Base-by-base conservation (phyloP, 2,113 vertebrate species). In the Plotosus lineatus region DNA sequence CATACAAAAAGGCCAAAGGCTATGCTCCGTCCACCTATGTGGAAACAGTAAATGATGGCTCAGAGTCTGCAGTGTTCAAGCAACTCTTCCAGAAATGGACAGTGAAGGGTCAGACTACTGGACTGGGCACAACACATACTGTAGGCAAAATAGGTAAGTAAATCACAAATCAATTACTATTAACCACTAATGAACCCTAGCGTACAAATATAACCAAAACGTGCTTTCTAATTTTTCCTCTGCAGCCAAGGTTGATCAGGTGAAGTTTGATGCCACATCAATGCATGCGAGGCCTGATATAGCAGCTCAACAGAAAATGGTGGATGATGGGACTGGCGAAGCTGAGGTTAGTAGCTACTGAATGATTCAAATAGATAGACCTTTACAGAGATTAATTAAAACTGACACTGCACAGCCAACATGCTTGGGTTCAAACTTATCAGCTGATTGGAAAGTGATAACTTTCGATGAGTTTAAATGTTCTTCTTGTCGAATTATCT, bases 31-130 rank as follows among this genome's bases (percentile, higher is more conserved):
- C 87, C 85, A 96, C 93, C 0, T 92, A 90, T 0, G 91, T 96
- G 68, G 94, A 95, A 87, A 89, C 87, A 0, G 92, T 95, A 84
- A 96, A 95, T 0, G 95, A 96, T 0, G 95, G 95, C 1, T 92
- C 95, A 0, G 95, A 96, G 82, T 96, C 95, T 0, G 63, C 93
- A 0, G 0, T 95, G 31, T 96, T 96, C 61, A 95, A 94, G 84
- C 95, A 96, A 82, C 94, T 96, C 46, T 96, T 96, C 88, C 94
- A 96, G 84, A 95, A 94, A 83, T 96, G 95, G 95, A 94, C 92
- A 0, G 28, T 93, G 12, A 93, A 92, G 48, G 86, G 6, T 33
- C 91, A 90, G 82, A 92, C 51, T 23, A 80, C 69, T 0, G 95
- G 95, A 8, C 21, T 96, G 28, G 94, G 95, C 76, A 94, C 92